phyloP scores from a whole-genome alignment of 2,888 invertebrate species.

The Drosophila paucipuncta region DNA sequence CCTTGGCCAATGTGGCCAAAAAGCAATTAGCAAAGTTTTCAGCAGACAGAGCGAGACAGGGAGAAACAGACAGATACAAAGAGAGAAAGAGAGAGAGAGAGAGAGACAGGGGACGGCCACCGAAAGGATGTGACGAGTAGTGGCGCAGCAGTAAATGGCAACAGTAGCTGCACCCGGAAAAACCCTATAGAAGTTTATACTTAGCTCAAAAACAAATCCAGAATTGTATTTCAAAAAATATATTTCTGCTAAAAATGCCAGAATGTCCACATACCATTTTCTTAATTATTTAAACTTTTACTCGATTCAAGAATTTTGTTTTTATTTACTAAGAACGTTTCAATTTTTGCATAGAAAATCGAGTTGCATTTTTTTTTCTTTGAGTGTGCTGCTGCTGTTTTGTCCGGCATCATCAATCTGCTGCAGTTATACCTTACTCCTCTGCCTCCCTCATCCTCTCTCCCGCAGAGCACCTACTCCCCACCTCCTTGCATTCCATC shows the following conservation, averaged over 20 bases:
- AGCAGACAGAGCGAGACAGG: constrained; percentile 14
- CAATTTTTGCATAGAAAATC: not conserved
- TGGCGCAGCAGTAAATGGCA: constrained; percentile 19
- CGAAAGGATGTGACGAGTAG: not conserved
- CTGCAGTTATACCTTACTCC: constrained; percentile 59
- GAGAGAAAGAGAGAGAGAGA: not conserved
- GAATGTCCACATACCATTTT: not conserved
- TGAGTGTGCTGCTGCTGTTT: constrained; percentile 22
- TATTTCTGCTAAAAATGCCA: not conserved
- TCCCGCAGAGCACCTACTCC: not conserved
- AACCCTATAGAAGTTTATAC: not conserved
- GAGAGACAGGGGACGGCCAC: not conserved
- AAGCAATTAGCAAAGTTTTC: constrained; percentile 82
- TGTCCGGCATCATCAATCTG: constrained; percentile 72
- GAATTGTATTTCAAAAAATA: not conserved
- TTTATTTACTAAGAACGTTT: not conserved
- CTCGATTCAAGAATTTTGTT: not conserved
- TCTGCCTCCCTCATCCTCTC: not conserved
- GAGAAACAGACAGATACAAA: not conserved
- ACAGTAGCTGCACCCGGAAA: constrained; percentile 2
- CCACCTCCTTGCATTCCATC: not conserved
- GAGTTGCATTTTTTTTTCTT: not conserved
- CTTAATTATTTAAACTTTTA: too few relatives aligned
- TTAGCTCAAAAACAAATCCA: not conserved
- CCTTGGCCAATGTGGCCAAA: constrained; percentile 69